Percentiles rank a stretch among this genome's conserved stretches.
Conservation (phyloP, 2,113 vertebrate species). For the Andinoacara biseriatus region DNA sequence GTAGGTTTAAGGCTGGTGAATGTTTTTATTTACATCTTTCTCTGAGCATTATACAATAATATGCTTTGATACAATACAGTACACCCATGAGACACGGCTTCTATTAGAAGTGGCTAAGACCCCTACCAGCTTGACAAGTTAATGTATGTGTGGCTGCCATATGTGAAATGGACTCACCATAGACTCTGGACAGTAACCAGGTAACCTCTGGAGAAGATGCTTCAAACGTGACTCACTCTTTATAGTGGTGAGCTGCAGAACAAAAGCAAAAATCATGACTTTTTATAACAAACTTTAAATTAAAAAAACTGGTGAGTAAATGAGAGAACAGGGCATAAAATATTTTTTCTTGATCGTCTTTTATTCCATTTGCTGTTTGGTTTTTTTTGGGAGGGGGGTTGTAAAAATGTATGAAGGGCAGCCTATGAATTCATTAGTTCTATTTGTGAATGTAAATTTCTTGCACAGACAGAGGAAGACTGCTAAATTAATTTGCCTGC, state of each 20-base stretch:
- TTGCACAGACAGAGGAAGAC: too few species aligned
- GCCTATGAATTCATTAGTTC: too few species aligned
- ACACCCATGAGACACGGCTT: background rate
- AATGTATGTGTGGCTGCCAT: background rate
- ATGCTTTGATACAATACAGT: background rate
- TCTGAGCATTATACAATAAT: background rate
- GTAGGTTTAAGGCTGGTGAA: background rate
- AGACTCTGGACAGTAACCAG: constrained; percentile 90
- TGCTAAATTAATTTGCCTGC: too few species aligned
- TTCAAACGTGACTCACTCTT: constrained; percentile 96
- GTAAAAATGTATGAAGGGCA: background rate
- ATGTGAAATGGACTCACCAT: constrained; percentile 62
- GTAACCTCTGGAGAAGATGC: constrained; percentile 91
- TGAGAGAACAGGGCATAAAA: too few species aligned
- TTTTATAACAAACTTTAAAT: background rate
- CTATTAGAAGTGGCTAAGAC: background rate
- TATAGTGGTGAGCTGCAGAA: constrained; percentile 89
- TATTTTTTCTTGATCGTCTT: too few species aligned
- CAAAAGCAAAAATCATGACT: background rate
- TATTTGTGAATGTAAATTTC: too few species aligned
- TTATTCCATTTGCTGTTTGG: too few species aligned
- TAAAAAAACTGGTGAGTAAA: too few species aligned
- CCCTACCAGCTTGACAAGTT: background rate
- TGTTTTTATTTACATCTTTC: background rate
- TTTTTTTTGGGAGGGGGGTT: too few species aligned